A percentile compares a stretch with the other conserved stretches of the same genome.
Conservation (phyloP, 2,797 vertebrate species). For the Gorsachius magnificus region DNA sequence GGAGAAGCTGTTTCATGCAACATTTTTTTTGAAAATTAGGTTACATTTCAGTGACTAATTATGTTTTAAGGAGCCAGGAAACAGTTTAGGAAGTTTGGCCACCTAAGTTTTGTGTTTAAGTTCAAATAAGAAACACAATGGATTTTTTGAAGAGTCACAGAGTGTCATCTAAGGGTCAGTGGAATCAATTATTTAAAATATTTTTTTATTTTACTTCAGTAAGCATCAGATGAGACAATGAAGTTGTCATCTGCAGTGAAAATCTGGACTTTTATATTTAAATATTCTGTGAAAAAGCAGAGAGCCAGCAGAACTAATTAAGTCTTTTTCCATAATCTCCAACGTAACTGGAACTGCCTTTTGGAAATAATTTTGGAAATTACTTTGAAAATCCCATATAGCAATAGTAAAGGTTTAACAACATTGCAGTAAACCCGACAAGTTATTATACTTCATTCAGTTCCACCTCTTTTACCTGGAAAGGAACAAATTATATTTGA, state of each 20-base stretch:
- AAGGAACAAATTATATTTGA: slow-evolving; percentile 2
- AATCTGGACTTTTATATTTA: neutral
- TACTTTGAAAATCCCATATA: slow-evolving; percentile 12
- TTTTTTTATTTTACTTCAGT: neutral
- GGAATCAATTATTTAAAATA: no score
- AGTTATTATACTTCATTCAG: neutral
- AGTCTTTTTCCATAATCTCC: neutral
- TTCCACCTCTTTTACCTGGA: slow-evolving; percentile 16
- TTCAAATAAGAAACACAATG: neutral
- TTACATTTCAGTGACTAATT: neutral
- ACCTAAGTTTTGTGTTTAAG: neutral
- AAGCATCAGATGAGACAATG: neutral
- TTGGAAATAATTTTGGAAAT: slow-evolving; percentile 42
- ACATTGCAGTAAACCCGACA: neutral
- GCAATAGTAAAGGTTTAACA: neutral
- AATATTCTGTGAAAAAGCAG: neutral
- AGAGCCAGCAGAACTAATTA: neutral
- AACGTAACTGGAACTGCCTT: neutral
- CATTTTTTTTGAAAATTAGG: neutral
- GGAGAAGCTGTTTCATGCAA: neutral
- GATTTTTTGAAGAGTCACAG: neutral
- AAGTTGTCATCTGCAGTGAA: neutral
- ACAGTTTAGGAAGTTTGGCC: neutral
- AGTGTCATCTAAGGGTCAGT: neutral
- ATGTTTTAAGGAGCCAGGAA: neutral